Evolutionary conservation across 2,888 invertebrate genomes (phyloP).

Genomic region (Athalia circularis): DNA sequence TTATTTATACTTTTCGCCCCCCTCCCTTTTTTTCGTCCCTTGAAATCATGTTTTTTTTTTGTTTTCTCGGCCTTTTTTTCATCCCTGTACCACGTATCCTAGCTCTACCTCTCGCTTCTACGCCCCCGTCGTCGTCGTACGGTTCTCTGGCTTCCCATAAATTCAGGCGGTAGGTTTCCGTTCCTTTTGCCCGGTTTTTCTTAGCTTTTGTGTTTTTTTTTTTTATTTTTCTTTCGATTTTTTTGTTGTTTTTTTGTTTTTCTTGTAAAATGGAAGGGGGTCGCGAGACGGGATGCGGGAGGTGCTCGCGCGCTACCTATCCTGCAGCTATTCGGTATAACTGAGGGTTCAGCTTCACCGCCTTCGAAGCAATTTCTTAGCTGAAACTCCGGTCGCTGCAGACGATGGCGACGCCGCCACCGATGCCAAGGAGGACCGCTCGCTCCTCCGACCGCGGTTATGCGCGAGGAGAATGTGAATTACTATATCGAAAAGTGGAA

Average conservation of each 20-base stretch:
- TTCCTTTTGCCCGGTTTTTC: conserved; percentile 29
- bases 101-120: not conserved
- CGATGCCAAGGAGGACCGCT: not conserved
- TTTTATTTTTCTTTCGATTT: not conserved
- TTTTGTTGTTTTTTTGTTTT: conserved; percentile 12
- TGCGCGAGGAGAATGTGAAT: no score
- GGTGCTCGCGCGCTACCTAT: not conserved
- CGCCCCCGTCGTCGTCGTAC: not conserved
- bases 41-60: not conserved
- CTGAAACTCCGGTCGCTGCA: conserved; percentile 46
- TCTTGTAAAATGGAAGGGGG: conserved; percentile 14
- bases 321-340: not conserved
- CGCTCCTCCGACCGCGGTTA: not conserved
- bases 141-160: conserved; percentile 37
- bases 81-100: not conserved
- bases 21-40: not conserved
- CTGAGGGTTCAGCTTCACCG: conserved; percentile 39
- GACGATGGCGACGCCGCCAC: not conserved
- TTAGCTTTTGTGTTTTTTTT: conserved; percentile 32
- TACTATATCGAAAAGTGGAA: no score
- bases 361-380: conserved; percentile 64
- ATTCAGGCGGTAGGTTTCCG: conserved; percentile 37
- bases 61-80: not conserved
- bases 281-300: conserved; percentile 1
- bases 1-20: conserved; percentile 18